These are phyloP conservation scores for Anguilla anguilla DNA, from an alignment of 2,797 vertebrate species.

Conservation along the genomic window DNA sequence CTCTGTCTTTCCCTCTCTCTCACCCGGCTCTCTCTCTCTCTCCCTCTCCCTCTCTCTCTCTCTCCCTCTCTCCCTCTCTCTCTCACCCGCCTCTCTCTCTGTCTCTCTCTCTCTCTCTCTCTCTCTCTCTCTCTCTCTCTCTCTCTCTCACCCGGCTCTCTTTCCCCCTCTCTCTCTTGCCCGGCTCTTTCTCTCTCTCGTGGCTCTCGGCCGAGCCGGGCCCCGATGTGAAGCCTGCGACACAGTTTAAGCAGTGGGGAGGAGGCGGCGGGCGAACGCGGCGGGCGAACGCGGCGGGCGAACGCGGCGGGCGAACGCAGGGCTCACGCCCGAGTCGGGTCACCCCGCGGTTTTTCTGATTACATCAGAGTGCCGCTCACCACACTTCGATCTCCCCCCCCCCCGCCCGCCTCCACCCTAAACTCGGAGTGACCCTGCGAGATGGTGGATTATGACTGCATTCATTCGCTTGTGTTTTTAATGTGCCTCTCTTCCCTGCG, in stretches of 20 bases:
- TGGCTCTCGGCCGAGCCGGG: neutral
- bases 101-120: too few species aligned
- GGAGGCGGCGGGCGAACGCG: neutral
- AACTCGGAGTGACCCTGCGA: neutral
- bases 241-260: slow-evolving; percentile 16
- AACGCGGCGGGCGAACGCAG: too few species aligned
- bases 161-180: too few species aligned
- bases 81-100: too few species aligned
- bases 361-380: neutral
- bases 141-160: too few species aligned
- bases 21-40: too few species aligned
- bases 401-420: neutral
- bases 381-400: neutral
- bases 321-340: slow-evolving; percentile 5
- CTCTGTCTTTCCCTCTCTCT: too few species aligned
- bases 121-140: too few species aligned
- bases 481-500: slow-evolving; percentile 1
- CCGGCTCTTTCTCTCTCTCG: too few species aligned
- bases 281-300: too few species aligned
- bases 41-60: too few species aligned
- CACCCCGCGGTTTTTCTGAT: slow-evolving; percentile 18
- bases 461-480: slow-evolving; percentile 1
- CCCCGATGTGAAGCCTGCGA: neutral
- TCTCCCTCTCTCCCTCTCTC: too few species aligned
- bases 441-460: neutral